Base-by-base conservation (phyloP, 2,888 invertebrate species). In the Eupithecia centaureata region DNA sequence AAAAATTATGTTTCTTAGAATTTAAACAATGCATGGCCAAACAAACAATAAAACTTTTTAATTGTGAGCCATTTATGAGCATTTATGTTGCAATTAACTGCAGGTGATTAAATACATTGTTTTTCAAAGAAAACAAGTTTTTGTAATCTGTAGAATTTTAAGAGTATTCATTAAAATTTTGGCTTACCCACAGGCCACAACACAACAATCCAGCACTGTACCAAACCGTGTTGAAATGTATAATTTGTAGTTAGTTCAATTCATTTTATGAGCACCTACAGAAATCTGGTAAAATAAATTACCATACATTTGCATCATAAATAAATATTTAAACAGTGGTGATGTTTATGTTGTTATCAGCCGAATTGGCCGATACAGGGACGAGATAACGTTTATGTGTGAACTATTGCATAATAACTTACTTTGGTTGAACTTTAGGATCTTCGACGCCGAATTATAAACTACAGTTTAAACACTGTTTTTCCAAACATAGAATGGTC, bases 351-450 rank as follows among this genome's bases (percentile, higher is more conserved):
- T 22, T 12, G 10, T 12, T 51, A 22, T 27, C 25, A 27, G 27
- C 52, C 15, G 12, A 51, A 18, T 22, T 59, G 12, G 38, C n/a
- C 28, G 59, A 27, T 38, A 38, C n/a, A 59, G 38, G 22, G 13
- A 57, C 18, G 25, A 68, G 61, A 63, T 61, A 73, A 64, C 33
- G 51, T 27, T 7, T 38, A 38, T 28, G 32, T 60, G 60, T 42
- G 42, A 35, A 28, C n/a, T 58, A 65, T 76, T 77, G 76, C 33
- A 67, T 75, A 75, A 73, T 64, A 71, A 58, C 78, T 79, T 79
- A 79, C 79, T 67, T 72, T 76, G 5, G 18, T 15, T 1, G 73
- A 75, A 76, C 73, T 74, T 76, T 68, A 47, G 22, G 10, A 15
- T 13, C 52, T 52, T 18, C 52, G 27, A 52, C 4, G 27, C 5